These are phyloP conservation scores for Labroides dimidiatus DNA, from an alignment of 2,797 vertebrate genomes.

Conservation along the genomic window DNA sequence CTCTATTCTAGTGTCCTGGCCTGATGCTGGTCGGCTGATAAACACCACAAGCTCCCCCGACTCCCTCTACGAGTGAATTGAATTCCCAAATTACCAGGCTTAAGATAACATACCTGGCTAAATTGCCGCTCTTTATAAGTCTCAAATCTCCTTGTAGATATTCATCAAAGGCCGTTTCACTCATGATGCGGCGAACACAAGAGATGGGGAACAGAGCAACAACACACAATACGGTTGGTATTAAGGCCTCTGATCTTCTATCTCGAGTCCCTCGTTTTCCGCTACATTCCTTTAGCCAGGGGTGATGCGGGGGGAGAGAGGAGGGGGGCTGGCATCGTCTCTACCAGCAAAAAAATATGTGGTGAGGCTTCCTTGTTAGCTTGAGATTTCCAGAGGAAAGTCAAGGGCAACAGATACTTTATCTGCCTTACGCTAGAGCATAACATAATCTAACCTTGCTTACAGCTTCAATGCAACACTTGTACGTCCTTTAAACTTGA, in stretches of 20 bases:
- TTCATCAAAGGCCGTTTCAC: conserved; percentile 74
- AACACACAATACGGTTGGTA: conserved; percentile 72
- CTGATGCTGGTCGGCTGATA: conserved; percentile 52
- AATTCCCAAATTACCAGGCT: conserved; percentile 76
- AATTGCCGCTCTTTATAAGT: conserved; percentile 72
- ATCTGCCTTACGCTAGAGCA: conserved; percentile 12
- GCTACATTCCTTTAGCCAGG: conserved; percentile 73
- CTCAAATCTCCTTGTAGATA: conserved; percentile 79
- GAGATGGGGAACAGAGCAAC: conserved; percentile 65
- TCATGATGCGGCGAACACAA: conserved; percentile 68
- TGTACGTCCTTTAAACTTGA: conserved; percentile 5
- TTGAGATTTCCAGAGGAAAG: conserved; percentile 41
- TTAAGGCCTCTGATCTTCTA: conserved; percentile 77
- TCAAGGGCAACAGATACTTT: conserved; percentile 18
- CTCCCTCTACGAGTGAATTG: conserved; percentile 50
- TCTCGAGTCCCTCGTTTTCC: conserved; percentile 71
- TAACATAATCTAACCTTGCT: conserved; percentile 6
- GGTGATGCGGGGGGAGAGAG: conserved; percentile 56
- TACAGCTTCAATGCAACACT: conserved; percentile 8
- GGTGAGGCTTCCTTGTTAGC: conserved; percentile 43
- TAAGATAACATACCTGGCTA: conserved; percentile 81
- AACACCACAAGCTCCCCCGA: conserved; percentile 52
- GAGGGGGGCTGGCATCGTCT: conserved; percentile 35
- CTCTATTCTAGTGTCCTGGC: conserved; percentile 35
- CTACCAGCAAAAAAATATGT: conserved; percentile 43